Conservation (phyloP, 1,140 invertebrate genomes). For the Pogonognathellus flavescens region DNA sequence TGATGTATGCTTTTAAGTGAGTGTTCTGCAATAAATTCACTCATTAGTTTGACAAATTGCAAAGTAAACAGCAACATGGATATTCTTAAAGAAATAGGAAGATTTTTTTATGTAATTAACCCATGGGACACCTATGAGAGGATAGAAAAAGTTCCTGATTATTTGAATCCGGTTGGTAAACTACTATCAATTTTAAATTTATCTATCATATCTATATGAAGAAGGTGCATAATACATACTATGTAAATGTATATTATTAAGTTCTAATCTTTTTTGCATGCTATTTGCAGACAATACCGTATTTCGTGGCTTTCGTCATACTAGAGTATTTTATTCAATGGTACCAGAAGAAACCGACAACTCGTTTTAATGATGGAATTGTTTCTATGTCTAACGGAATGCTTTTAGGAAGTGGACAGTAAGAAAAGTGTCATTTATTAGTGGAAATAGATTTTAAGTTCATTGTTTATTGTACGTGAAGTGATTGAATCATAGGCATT, state of each 20-base stretch:
- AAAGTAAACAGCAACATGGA: slow-evolving; percentile 49
- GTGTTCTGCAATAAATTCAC: neutral
- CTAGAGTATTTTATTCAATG: slow-evolving; percentile 80
- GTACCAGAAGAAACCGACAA: slow-evolving; percentile 68
- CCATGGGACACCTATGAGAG: slow-evolving; percentile 55
- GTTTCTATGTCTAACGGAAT: slow-evolving; percentile 84
- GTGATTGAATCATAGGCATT: no score
- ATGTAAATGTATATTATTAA: no score
- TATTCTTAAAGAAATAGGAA: slow-evolving; percentile 59
- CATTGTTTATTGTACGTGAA: no score
- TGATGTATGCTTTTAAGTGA: no score
- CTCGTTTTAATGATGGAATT: slow-evolving; percentile 82
- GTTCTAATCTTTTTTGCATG: no score
- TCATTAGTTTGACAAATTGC: neutral
- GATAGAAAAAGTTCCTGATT: slow-evolving; percentile 60
- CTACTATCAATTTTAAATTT: no score
- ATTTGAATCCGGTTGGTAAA: slow-evolving; percentile 52
- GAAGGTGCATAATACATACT: no score
- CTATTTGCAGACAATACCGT: slow-evolving; percentile 85
- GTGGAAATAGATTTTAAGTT: no score
- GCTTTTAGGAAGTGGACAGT: slow-evolving; percentile 82
- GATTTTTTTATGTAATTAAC: slow-evolving; percentile 63
- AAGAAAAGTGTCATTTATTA: no score
- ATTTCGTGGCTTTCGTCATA: slow-evolving; percentile 80
- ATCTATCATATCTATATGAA: neutral